Evolutionary conservation across 2,113 vertebrate species (phyloP), one percentile per base, ranked within the genome.

Genomic region (Menura novaehollandiae): DNA sequence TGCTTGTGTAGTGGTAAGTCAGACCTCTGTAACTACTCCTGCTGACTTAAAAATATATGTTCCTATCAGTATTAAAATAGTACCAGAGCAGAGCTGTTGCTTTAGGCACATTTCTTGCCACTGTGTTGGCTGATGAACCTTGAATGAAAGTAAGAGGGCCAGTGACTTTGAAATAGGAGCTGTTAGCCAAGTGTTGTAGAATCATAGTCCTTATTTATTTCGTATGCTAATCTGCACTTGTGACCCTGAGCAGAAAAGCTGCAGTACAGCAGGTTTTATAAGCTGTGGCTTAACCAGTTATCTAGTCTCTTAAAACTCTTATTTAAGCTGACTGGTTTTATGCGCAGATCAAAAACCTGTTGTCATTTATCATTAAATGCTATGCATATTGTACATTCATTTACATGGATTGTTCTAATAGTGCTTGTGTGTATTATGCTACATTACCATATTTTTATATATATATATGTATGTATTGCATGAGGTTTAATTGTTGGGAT

Each of bases 1-100:
- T 62, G 73, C 73, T 78, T 82, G 30, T 47, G 79, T 62, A 87
- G 75, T 66, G 69, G 24, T 81, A 32, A 84, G 37, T 93, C 83
- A 93, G 71, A 80, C 75, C 69, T 84, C 81, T 92, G 39, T 47
- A 86, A 33, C 77, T 89, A 46, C 11, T 83, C 69, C 66, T 89
- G 64, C 89, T 93, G 73, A 82, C 82, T 69, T 69, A 30, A 67
- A 92, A 93, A 55, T 64, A 1, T 13, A 9, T 83, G 23, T 90
- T 86, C 67, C 84, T 96, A 96, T 95, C 97, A 97, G 97, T 97
- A 97, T 97, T 97, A 97, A 94, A 96, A 62, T 58, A 95, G 73
- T 85, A 62, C 80, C 56, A 63, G 84, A 93, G 81, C 37, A 47
- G 67, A 96, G 73, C 77, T 94, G 78, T 79, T 93, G 93, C 81